Evolutionary conservation across 2,888 invertebrate species (phyloP).

Genomic region (Drosophila meridiana): DNA sequence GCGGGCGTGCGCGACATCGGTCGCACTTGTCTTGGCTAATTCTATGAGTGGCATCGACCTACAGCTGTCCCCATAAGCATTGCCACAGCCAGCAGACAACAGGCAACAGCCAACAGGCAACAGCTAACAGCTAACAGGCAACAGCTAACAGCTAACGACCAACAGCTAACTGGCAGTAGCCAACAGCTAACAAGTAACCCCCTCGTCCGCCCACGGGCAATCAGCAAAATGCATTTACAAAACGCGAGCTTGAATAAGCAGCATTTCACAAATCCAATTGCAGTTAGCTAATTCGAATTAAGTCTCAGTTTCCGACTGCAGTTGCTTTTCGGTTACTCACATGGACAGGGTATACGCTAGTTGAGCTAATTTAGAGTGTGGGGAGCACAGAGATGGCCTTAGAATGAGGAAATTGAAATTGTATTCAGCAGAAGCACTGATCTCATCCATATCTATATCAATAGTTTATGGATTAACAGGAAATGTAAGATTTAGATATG

Average conservation of each 20-base stretch:
- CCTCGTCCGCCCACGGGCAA: not conserved
- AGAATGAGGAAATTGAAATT: not conserved
- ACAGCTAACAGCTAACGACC: not conserved
- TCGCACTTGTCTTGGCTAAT: slow-evolving; percentile 39
- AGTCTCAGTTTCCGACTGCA: not conserved
- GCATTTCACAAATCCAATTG: slow-evolving; percentile 8
- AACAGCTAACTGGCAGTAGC: not conserved
- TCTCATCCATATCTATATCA: not conserved
- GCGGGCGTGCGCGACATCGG: slow-evolving; percentile 47
- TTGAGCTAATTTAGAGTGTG: not conserved
- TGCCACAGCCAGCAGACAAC: not conserved
- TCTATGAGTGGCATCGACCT: slow-evolving; percentile 19
- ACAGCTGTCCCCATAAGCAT: not conserved
- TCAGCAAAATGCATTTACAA: slow-evolving; percentile 2
- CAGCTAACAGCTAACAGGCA: not conserved
- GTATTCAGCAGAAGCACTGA: not conserved
- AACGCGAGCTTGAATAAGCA: slow-evolving; percentile 7
- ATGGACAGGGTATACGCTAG: not conserved
- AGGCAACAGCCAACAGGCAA: too few species aligned
- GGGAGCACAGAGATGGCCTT: not conserved
- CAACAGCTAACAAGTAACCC: slow-evolving; percentile 4
- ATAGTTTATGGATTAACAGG: not conserved
- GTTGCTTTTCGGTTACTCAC: not conserved
- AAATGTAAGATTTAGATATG: not conserved
- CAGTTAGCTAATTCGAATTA: slow-evolving; percentile 11